Evolutionary conservation across 2,113 vertebrate species (phyloP).

Genomic region (Laticauda laticaudata): DNA sequence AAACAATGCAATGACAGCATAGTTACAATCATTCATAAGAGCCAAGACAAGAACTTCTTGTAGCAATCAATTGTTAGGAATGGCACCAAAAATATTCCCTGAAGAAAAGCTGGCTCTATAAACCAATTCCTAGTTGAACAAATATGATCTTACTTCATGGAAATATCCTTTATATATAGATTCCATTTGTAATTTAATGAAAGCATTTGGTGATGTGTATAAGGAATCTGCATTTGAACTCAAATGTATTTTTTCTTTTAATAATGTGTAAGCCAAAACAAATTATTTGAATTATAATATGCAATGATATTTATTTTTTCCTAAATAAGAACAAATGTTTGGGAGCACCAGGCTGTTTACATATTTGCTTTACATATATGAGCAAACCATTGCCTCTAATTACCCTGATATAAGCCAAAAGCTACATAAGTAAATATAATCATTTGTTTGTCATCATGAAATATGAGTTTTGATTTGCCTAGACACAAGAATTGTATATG

Average conservation of each 20-base stretch:
- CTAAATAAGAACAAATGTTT: slow-evolving; percentile 41
- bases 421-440: slow-evolving; percentile 78
- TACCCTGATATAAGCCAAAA: slow-evolving; percentile 64
- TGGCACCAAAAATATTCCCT: slow-evolving; percentile 47
- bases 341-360: slow-evolving; percentile 33
- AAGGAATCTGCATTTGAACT: slow-evolving; percentile 17
- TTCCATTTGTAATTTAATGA: slow-evolving; percentile 40
- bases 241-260: neutral
- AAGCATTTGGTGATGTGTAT: slow-evolving; percentile 31
- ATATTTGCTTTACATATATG: slow-evolving; percentile 58
- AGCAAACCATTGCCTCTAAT: slow-evolving; percentile 62
- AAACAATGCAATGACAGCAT: slow-evolving; percentile 53
- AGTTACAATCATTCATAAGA: slow-evolving; percentile 63
- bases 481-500: slow-evolving; percentile 76
- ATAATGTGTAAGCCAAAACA: slow-evolving; percentile 32
- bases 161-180: slow-evolving; percentile 40
- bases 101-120: slow-evolving; percentile 51
- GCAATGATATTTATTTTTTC: slow-evolving; percentile 19
- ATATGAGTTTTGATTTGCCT: slow-evolving; percentile 74
- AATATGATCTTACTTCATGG: slow-evolving; percentile 26
- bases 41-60: slow-evolving; percentile 61
- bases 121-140: slow-evolving; percentile 40
- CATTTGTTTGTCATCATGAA: slow-evolving; percentile 88
- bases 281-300: neutral
- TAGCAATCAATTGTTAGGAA: slow-evolving; percentile 54